Conservation (phyloP, 2,797 vertebrate genomes). For the Rhyacichthys aspro region DNA sequence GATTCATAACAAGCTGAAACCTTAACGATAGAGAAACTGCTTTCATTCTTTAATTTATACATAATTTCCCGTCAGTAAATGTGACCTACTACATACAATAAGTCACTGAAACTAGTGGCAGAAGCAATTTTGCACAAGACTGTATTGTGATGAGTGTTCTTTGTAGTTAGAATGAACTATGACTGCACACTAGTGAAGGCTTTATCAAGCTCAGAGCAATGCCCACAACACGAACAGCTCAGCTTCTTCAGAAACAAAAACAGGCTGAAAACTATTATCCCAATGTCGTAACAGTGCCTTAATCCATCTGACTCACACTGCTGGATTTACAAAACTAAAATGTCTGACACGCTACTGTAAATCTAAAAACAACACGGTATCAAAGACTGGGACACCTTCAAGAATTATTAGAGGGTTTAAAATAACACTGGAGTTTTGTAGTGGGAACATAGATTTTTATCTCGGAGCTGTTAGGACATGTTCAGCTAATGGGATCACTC, state of each 20-base stretch:
- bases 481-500: too few species aligned
- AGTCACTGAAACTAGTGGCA: conserved; percentile 1
- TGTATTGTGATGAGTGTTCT: not conserved
- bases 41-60: too few species aligned
- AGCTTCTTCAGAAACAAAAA: conserved; percentile 40
- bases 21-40: too few species aligned
- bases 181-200: conserved; percentile 24
- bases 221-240: conserved; percentile 21
- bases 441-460: too few species aligned
- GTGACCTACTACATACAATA: too few species aligned
- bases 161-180: conserved; percentile 6
- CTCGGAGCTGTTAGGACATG: too few species aligned
- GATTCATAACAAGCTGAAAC: too few species aligned
- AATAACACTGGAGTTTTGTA: not conserved
- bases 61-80: too few species aligned
- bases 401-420: not conserved
- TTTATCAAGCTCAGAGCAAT: conserved; percentile 28
- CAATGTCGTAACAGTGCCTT: conserved; percentile 18
- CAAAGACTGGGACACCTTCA: not conserved
- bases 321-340: conserved; percentile 20
- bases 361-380: not conserved
- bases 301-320: conserved; percentile 26
- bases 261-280: conserved; percentile 32
- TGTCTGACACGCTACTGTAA: not conserved
- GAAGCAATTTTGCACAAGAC: not conserved